Evolutionary conservation across 2,797 vertebrate species (phyloP).

Genomic region (Avahi laniger): DNA sequence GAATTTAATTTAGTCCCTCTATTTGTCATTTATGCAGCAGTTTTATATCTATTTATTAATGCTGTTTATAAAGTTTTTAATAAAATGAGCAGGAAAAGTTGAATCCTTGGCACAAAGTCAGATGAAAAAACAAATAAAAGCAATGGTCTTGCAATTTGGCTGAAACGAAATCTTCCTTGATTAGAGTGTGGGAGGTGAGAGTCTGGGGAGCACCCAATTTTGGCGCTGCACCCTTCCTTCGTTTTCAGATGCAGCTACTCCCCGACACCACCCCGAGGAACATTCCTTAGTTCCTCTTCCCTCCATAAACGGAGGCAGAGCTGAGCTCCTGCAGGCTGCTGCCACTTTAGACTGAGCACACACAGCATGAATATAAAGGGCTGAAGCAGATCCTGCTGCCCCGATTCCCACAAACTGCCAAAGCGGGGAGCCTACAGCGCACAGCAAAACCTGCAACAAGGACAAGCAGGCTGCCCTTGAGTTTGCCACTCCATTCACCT

Average conservation of each 20-base stretch:
- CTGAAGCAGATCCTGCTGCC: background rate
- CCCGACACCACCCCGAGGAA: fast-evolving
- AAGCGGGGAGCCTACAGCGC: fast-evolving
- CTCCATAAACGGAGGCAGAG: background rate
- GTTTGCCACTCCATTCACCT: background rate
- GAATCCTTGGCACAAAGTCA: slow-evolving; percentile 37
- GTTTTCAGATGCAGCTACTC: background rate
- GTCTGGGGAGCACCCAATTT: background rate
- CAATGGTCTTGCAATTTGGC: background rate
- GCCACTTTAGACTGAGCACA: background rate
- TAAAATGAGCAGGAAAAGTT: slow-evolving; percentile 54
- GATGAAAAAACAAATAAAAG: slow-evolving; percentile 49
- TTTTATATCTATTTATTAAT: slow-evolving; percentile 58
- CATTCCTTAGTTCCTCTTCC: background rate
- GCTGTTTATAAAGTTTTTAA: slow-evolving; percentile 51
- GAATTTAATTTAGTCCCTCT: slow-evolving; percentile 56
- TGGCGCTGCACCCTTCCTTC: background rate
- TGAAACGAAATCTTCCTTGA: background rate
- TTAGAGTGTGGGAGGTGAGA: background rate
- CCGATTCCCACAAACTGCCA: background rate
- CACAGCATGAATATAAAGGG: background rate
- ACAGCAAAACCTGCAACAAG: background rate
- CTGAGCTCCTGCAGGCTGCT: background rate
- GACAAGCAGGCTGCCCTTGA: background rate
- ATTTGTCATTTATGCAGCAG: slow-evolving; percentile 7